A percentile compares a stretch with the other conserved stretches of the same genome.
These are phyloP conservation scores for Sipha flava DNA, from an alignment of 1,140 invertebrate species.

Conservation along the genomic window DNA sequence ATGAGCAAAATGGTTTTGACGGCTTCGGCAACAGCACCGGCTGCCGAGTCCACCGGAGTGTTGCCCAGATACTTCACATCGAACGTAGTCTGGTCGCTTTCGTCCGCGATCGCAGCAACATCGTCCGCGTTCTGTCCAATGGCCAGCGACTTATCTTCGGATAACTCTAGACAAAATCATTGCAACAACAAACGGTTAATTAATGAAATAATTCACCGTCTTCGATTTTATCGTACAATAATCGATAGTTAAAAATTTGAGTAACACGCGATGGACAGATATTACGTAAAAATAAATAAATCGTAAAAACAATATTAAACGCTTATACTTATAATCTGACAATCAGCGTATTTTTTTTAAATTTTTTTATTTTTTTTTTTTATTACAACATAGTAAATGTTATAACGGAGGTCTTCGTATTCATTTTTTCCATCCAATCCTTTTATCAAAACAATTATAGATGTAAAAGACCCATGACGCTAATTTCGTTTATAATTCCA, in stretches of 20 bases:
- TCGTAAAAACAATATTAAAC: too few relatives aligned
- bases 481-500: background rate
- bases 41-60: background rate
- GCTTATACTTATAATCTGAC: too few relatives aligned
- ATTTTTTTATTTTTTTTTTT: too few relatives aligned
- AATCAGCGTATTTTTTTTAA: too few relatives aligned
- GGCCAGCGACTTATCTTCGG: constrained; percentile 9
- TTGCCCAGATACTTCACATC: constrained; percentile 1
- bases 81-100: background rate
- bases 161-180: background rate
- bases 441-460: background rate
- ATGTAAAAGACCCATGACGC: background rate
- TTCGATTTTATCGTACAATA: too few relatives aligned
- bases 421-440: background rate
- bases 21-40: background rate
- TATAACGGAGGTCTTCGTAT: too few relatives aligned
- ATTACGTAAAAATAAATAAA: too few relatives aligned
- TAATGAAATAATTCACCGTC: too few relatives aligned
- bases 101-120: background rate
- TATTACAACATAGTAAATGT: too few relatives aligned
- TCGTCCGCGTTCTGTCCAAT: constrained; percentile 11
- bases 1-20: background rate
- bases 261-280: too few relatives aligned
- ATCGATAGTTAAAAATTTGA: too few relatives aligned
- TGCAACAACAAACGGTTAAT: too few relatives aligned